Evolutionary conservation across 2,113 vertebrate genomes (phyloP), one percentile per base, ranked within the genome.

Genomic region (Ptychochromis oligacanthus): DNA sequence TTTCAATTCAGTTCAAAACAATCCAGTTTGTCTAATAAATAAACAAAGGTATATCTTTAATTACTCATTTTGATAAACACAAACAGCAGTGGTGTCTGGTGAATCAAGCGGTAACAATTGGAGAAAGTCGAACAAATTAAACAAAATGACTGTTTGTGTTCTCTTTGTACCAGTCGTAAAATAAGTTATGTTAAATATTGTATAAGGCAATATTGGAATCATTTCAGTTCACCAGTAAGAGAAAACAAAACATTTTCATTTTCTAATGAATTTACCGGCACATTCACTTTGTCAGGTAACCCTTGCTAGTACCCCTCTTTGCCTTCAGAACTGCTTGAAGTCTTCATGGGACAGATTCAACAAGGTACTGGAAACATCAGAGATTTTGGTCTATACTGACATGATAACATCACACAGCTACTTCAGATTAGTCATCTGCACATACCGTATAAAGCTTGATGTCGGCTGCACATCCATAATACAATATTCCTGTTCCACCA

Each of bases 111-210:
- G 28, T 55, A 64, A 38, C 46, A 40, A 60, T 38, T 24, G 13
- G 46, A 58, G 24, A 64, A 34, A 58, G 24, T 14, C 18, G 40
- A 72, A 64, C 18, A 43, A 76, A 62, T 80, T 24, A 26, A 49
- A 72, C 31, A 82, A 62, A 75, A 79, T n/a, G 24, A 59, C 55
- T n/a, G 56, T 56, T 75, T 56, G n/a, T 49, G 18, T 15, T 67
- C 46, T 54, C 24, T 58, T 49, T 7, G 36, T 20, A 56, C 15
- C 74, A 52, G 31, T 20, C 31, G 34, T 74, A 46, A 20, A 24
- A 55, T 17, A 28, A 34, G 26, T 77, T 22, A 57, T 40, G 15
- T 58, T 58, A 59, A 60, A 84, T 54, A 59, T 82, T 31, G 20
- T 40, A 43, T 34, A 77, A 24, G 17, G 12, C 22, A 54, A 62